Conservation (phyloP, 2,888 invertebrate species). For the Mamestra brassicae region DNA sequence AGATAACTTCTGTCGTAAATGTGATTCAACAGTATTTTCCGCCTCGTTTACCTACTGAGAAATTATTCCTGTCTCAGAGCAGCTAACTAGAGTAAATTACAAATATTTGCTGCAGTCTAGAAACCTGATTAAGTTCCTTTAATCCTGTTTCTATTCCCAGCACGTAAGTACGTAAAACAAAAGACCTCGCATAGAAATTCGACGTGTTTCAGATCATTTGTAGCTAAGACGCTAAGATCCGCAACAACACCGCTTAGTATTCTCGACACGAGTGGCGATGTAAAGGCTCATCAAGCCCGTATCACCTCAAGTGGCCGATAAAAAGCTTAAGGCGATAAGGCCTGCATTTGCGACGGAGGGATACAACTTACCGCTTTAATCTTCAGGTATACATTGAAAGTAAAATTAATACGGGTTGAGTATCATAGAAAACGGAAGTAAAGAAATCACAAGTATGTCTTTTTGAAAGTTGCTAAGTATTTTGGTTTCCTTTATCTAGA, state of each 20-base stretch:
- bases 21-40: constrained; percentile 29
- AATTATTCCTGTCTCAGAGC: constrained; percentile 1
- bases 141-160: constrained; percentile 17
- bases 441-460: neutral
- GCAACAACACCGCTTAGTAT: constrained; percentile 37
- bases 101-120: constrained; percentile 23
- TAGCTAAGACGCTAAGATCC: constrained; percentile 30
- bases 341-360: neutral
- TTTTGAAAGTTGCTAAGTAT: neutral
- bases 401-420: neutral
- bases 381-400: neutral
- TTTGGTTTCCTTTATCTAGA: neutral
- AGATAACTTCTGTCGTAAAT: constrained; percentile 29
- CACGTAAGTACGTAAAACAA: constrained; percentile 37
- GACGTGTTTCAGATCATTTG: constrained; percentile 26
- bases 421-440: neutral
- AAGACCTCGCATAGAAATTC: constrained; percentile 22
- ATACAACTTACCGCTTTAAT: constrained; percentile 1
- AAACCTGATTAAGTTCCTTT: constrained; percentile 24
- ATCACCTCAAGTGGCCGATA: constrained; percentile 29
- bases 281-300: constrained; percentile 22
- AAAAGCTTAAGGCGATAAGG: constrained; percentile 28
- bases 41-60: neutral
- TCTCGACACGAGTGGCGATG: constrained; percentile 19
- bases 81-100: constrained; percentile 2